Percentiles rank a stretch among this genome's conserved stretches.
phyloP scores from a whole-genome alignment of 2,113 vertebrate species.

The Lichenostomus cassidix region DNA sequence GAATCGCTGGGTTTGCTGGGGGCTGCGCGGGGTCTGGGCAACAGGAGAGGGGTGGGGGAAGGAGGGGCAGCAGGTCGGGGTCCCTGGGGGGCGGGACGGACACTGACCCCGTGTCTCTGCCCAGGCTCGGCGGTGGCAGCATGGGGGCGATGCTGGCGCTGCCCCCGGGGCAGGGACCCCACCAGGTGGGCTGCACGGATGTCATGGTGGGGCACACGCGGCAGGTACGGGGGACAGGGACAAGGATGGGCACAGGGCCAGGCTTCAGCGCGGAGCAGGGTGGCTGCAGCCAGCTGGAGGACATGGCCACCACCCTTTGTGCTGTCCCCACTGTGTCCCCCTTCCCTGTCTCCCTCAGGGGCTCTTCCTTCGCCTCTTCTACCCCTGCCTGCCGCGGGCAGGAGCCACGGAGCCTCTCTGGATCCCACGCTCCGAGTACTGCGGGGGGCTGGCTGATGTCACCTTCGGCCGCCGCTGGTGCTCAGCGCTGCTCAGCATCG shows the following conservation, averaged over 20 bases:
- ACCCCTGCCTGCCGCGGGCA: conserved; percentile 58
- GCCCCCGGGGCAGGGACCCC: conserved; percentile 60
- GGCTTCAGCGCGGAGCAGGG: fast-evolving
- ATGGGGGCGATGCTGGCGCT: conserved; percentile 68
- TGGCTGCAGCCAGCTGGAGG: background rate
- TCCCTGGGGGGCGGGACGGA: fast-evolving
- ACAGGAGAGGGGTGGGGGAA: background rate
- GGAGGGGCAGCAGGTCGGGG: background rate
- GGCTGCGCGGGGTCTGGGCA: background rate
- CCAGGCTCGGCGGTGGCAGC: background rate
- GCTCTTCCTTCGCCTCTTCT: conserved; percentile 78
- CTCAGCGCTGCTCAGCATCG: conserved; percentile 35
- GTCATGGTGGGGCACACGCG: conserved; percentile 71
- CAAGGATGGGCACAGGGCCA: background rate
- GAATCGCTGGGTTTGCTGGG: too few relatives aligned
- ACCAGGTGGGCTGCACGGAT: conserved; percentile 71
- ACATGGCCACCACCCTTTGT: fast-evolving
- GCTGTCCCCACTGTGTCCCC: background rate
- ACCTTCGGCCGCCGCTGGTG: conserved; percentile 56
- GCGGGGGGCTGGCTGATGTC: conserved; percentile 24
- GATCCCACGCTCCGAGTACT: conserved; percentile 75
- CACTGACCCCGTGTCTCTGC: fast-evolving
- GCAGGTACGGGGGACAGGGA: conserved; percentile 48
- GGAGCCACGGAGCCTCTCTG: conserved; percentile 50
- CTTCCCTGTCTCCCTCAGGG: conserved; percentile 56